Evolutionary conservation across 2,888 invertebrate genomes (phyloP).

Genomic region (Stenotaenia linearis): DNA sequence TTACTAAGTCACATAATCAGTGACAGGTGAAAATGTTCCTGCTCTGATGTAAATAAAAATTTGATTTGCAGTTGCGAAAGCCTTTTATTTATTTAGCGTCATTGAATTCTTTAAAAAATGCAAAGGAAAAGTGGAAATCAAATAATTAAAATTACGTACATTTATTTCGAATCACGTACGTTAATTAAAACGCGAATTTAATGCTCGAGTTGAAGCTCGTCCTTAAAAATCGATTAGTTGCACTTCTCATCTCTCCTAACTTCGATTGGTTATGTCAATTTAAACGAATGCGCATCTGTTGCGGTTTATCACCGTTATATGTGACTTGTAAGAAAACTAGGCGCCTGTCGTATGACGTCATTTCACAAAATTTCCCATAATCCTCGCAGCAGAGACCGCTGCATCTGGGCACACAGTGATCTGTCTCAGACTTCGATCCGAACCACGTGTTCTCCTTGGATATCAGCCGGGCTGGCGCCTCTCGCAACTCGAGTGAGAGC

Average conservation of each 20-base stretch:
- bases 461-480: slow-evolving; percentile 24
- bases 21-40: slow-evolving; percentile 8
- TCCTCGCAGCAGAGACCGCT: neutral
- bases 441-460: slow-evolving; percentile 20
- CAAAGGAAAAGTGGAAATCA: no score
- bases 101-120: no score
- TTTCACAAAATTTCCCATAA: slow-evolving; percentile 9
- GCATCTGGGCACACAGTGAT: slow-evolving; percentile 22
- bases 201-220: neutral
- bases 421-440: slow-evolving; percentile 20
- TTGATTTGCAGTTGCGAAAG: neutral
- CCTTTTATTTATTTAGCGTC: neutral
- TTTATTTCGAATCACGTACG: no score
- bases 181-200: neutral
- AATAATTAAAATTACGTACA: no score
- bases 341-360: neutral
- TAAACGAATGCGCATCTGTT: slow-evolving; percentile 13
- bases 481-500: neutral
- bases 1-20: neutral
- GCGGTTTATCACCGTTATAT: slow-evolving; percentile 14
- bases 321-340: slow-evolving; percentile 7
- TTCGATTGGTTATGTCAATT: slow-evolving; percentile 2
- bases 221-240: neutral
- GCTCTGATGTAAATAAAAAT: neutral
- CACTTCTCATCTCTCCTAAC: neutral